phyloP scores from a whole-genome alignment of 2,113 vertebrate species.

The Heterochromis multidens region DNA sequence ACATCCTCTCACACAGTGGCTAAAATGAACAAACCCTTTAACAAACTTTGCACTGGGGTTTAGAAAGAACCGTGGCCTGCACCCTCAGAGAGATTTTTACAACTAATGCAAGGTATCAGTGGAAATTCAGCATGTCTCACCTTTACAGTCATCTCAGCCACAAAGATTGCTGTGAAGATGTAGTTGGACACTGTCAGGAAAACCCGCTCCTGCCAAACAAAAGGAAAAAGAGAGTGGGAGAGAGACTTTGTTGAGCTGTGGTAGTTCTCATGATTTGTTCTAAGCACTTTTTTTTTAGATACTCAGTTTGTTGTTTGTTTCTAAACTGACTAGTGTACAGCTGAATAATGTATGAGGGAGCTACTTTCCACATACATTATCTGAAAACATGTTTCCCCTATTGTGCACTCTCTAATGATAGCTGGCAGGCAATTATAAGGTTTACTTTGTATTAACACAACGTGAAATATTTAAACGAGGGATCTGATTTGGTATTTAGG shows the following conservation, averaged over 20 bases:
- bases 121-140: slow-evolving; percentile 67
- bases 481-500: neutral
- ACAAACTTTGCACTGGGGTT: neutral
- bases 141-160: slow-evolving; percentile 97
- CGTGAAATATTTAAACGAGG: slow-evolving; percentile 3
- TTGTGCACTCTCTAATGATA: slow-evolving; percentile 28
- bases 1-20: neutral
- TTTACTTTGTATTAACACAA: slow-evolving; percentile 16
- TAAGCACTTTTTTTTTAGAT: neutral
- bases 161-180: slow-evolving; percentile 96
- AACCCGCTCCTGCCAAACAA: slow-evolving; percentile 85
- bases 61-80: neutral
- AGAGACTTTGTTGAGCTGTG: slow-evolving; percentile 18
- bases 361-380: neutral
- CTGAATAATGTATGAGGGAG: slow-evolving; percentile 47
- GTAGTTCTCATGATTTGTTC: neutral
- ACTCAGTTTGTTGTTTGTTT: neutral
- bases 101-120: neutral
- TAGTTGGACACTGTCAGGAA: slow-evolving; percentile 97
- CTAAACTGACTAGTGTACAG: neutral
- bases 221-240: neutral
- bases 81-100: neutral
- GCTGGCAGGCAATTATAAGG: slow-evolving; percentile 20
- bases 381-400: neutral
- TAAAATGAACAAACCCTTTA: neutral